These are phyloP conservation scores for Propsilocerus akamusi DNA, from an alignment of 1,140 invertebrate genomes.

Conservation along the genomic window DNA sequence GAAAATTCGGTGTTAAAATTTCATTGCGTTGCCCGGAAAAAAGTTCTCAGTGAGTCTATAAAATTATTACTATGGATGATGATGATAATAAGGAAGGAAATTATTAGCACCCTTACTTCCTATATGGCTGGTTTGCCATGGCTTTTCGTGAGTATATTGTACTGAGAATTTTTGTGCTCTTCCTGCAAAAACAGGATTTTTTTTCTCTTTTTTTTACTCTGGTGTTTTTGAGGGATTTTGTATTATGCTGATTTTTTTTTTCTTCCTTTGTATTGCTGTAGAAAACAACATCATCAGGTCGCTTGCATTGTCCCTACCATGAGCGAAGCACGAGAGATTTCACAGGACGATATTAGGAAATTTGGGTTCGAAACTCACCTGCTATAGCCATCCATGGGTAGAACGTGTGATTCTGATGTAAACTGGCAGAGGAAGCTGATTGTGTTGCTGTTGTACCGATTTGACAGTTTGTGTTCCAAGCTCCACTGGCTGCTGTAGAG, in stretches of 20 bases:
- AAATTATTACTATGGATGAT: background rate
- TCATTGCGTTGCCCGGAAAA: no score
- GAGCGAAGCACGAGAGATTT: background rate
- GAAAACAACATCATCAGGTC: background rate
- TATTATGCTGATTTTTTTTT: background rate
- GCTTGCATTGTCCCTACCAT: background rate
- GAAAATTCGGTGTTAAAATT: no score
- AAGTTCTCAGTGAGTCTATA: background rate
- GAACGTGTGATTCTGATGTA: slow-evolving; percentile 86
- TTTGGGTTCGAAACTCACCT: slow-evolving; percentile 52
- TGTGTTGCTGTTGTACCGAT: slow-evolving; percentile 44
- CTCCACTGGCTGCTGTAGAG: slow-evolving; percentile 34
- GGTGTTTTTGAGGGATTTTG: background rate
- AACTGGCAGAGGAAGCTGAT: slow-evolving; percentile 60
- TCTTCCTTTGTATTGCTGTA: background rate
- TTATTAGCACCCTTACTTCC: background rate
- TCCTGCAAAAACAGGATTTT: no score
- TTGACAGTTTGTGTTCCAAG: slow-evolving; percentile 23
- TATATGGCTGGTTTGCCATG: background rate
- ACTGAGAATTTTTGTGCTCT: background rate
- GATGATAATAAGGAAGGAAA: slow-evolving; percentile 4
- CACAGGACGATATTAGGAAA: slow-evolving; percentile 11
- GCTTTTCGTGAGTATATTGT: background rate
- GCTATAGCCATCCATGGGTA: slow-evolving; percentile 97
- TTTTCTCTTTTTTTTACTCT: no score